A percentile compares a stretch with the other conserved stretches of the same genome.
phyloP scores from a whole-genome alignment of 53 echinoderm and acorn worm species.

The Henricia sp. region DNA sequence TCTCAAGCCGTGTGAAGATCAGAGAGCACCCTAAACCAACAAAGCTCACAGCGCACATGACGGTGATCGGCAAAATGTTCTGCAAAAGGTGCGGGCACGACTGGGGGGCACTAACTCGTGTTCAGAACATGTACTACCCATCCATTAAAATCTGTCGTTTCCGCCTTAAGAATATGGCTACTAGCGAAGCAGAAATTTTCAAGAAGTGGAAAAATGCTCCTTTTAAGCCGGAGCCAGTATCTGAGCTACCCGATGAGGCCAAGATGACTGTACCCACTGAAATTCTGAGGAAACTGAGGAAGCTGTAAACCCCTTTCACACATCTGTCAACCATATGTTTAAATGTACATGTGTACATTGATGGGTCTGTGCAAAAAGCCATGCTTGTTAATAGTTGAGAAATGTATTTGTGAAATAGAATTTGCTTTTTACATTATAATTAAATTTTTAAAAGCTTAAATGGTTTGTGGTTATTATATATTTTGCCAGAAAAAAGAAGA shows the following conservation, averaged over 20 bases:
- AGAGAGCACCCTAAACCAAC: constrained; percentile 73
- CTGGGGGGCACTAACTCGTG: constrained; percentile 66
- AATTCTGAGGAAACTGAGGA: constrained; percentile 27
- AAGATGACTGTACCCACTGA: not conserved
- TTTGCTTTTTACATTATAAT: too few species aligned
- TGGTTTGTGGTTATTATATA: too few species aligned
- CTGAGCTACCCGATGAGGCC: not conserved
- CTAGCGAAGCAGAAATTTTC: constrained; percentile 3
- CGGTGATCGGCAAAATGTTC: constrained; percentile 55
- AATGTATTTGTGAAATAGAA: too few species aligned
- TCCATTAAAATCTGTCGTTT: constrained; percentile 43
- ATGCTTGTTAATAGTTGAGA: too few species aligned
- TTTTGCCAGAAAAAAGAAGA: too few species aligned
- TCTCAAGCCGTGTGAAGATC: constrained; percentile 34
- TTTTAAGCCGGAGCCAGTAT: not conserved
- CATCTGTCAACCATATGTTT: too few species aligned
- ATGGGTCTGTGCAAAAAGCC: too few species aligned
- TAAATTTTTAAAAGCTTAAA: too few species aligned
- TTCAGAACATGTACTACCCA: constrained; percentile 40
- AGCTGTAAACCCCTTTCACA: too few species aligned
- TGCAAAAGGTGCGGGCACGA: constrained; percentile 62
- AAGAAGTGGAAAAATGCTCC: constrained; percentile 57
- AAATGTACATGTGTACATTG: too few species aligned
- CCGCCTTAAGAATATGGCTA: constrained; percentile 31
- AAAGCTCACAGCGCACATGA: constrained; percentile 34